Conservation (phyloP, 2,113 vertebrate genomes). For the Eptesicus fuscus region DNA sequence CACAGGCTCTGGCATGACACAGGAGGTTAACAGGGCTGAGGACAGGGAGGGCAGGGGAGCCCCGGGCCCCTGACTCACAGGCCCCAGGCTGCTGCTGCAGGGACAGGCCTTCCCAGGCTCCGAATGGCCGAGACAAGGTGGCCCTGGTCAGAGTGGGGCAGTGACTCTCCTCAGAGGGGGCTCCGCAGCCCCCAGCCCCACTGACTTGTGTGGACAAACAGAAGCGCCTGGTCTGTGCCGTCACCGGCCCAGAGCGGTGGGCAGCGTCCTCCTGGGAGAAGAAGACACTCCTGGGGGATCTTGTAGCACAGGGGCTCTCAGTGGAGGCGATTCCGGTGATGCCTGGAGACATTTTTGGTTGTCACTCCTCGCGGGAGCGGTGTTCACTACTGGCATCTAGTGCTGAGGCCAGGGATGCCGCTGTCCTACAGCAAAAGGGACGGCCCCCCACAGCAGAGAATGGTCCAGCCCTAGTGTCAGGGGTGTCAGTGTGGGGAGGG, state of each 20-base stretch:
- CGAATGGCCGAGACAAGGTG: neutral
- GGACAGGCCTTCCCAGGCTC: neutral
- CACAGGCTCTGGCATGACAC: neutral
- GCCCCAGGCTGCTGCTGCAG: neutral
- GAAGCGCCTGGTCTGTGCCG: neutral
- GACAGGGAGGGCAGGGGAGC: neutral
- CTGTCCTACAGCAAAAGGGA: neutral
- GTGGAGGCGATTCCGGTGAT: neutral
- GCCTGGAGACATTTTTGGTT: neutral
- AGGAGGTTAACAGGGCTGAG: neutral
- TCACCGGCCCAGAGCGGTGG: neutral
- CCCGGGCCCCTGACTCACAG: neutral
- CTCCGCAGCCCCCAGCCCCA: neutral
- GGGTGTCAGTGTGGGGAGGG: neutral
- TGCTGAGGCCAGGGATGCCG: neutral
- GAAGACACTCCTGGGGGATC: neutral
- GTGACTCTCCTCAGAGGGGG: neutral
- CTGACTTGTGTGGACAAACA: neutral
- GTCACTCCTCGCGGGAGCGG: neutral
- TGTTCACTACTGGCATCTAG: neutral
- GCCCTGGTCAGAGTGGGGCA: neutral
- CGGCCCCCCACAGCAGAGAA: fast-evolving
- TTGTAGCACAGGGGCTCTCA: neutral
- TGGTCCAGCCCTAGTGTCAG: neutral
- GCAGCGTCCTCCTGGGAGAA: neutral